phyloP scores from a whole-genome alignment of 2,113 vertebrate genomes.

The Cricetomys ansorgei region DNA sequence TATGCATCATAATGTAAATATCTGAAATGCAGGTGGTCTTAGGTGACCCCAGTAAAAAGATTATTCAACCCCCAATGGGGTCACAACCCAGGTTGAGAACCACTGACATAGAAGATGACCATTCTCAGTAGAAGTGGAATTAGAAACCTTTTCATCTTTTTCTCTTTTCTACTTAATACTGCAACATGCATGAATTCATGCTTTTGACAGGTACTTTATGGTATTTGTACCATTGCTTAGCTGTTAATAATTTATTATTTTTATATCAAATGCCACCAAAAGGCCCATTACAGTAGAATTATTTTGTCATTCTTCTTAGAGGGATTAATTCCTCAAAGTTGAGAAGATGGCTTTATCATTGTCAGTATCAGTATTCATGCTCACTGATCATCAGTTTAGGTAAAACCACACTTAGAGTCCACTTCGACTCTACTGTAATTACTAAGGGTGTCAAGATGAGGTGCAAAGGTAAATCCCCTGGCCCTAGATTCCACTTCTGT shows the following conservation, averaged over 20 bases:
- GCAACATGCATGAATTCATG: neutral
- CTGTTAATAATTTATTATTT: conserved; percentile 34
- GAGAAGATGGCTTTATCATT: neutral
- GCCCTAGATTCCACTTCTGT: neutral
- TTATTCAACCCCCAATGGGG: no score
- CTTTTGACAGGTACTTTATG: neutral
- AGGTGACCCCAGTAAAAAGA: no score
- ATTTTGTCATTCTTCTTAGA: conserved; percentile 30
- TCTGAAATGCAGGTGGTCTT: no score
- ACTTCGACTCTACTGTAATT: neutral
- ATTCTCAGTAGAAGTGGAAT: neutral
- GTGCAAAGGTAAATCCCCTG: neutral
- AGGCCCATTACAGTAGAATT: neutral
- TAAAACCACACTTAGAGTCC: neutral
- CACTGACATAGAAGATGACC: neutral
- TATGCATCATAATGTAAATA: no score
- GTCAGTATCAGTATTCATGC: neutral
- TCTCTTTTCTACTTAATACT: neutral
- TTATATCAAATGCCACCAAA: neutral
- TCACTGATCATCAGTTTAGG: neutral
- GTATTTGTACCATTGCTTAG: neutral
- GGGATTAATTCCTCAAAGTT: neutral
- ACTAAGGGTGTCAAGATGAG: neutral
- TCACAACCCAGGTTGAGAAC: no score
- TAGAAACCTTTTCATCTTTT: neutral